Evolutionary conservation across 2,888 invertebrate genomes (phyloP), one percentile per base, ranked within the genome.

Genomic region (Tethea ocularis): DNA sequence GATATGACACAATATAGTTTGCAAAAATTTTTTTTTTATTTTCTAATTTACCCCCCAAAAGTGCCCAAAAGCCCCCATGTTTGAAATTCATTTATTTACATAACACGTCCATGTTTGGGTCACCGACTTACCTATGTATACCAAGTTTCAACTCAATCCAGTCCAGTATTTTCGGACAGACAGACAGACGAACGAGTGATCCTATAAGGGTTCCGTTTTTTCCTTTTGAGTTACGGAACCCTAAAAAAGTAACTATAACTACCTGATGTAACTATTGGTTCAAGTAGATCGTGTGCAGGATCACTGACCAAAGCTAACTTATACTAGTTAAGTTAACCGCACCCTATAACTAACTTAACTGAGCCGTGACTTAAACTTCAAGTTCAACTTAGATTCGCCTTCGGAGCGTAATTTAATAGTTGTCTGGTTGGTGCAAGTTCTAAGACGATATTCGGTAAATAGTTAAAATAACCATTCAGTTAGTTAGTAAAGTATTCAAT

Each of bases 331-430:
- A 74, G 66, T 77, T 74, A 74, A 70, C 72, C 61, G 64, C 62
- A 59, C 66, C 63, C 66, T 52, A 57, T 58, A 62, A 66, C 72
- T 74, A 77, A 81, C 72, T 81, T 80, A 74, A 72, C 69, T 62
- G 69, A 72, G 71, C 69, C 69, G 59, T 69, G 75, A 73, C 76
- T 74, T 80, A 77, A 74, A 71, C 74, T 68, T 61, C 75, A 63
- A 77, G 73, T 76, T 75, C 61, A 74, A 73, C 68, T 69, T 75
- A 67, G 62, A 61, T 62, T 62, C 69, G 70, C 68, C 75, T 74
- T 73, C 66, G 62, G 62, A 61, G 62, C 64, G 73, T 77, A 76
- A 82, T 78, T 81, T 80, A 77, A 80, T 81, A 80, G 75, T 68
- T 74, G 2, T 57, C 57, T 56, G 58, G 36, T 61, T 62, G 72